Base-by-base conservation (phyloP, 2,888 invertebrate species). In the Torymus auratus region DNA sequence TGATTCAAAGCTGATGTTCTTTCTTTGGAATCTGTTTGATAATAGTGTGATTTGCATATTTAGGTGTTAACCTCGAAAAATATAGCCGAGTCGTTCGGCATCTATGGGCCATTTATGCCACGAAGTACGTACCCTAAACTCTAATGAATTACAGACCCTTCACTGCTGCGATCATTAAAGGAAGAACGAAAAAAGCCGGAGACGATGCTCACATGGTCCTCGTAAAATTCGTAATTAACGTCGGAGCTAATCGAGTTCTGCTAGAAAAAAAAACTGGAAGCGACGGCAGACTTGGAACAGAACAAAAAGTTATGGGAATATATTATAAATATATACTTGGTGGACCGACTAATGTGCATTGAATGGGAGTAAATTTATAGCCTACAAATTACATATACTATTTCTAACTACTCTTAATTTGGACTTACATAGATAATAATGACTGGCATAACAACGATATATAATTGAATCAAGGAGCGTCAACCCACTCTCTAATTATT, bases 171-270 rank as follows among this genome's bases (percentile, higher is more conserved):
- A 28, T 58, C 65, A 65, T 78, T 65, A 78, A 55, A 23, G 7
- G 20, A 13, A 76, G 53, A 41, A n/a, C 41, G 55, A 69, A 76
- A 17, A 3, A 15, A 12, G 50, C n/a, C 28, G 15, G 62, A 10
- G 23, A 55, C 41, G 53, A 2, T 28, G 28, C 0, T 15, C 52
- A 20, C 17, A n/a, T n/a, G 50, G 1, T 41, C 41, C 41, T 69
- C 60, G 41, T 78, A 78, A 71, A 78, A 77, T 56, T 70, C 41
- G 13, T 77, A 62, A 70, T 70, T 70, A 78, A 78, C 41, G 23
- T n/a, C 50, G n/a, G n/a, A 58, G 23, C 53, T 15, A 76, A 76
- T 53, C 56, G 15, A 69, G 61, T 62, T 28, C n/a, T 41, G 15
- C 23, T 3, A 15, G 10, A 73, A 20, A 62, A 50, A 71, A 20